Percentiles rank a stretch among this genome's conserved stretches.
Conservation (phyloP, 2,797 vertebrate species). For the Tenualosa thibaudeaui region DNA sequence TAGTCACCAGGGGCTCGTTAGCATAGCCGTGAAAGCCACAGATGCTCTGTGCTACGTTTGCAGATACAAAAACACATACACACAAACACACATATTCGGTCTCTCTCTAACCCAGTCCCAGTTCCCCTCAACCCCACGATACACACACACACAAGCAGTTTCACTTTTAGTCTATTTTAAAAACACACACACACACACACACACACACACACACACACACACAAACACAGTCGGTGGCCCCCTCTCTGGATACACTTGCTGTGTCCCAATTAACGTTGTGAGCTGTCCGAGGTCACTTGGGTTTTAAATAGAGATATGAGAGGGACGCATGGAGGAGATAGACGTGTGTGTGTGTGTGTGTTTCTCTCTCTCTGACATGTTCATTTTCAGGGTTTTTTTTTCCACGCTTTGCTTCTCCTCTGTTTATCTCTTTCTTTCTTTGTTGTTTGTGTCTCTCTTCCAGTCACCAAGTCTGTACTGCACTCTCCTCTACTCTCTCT, state of each 20-base stretch:
- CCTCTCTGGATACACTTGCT: too few species aligned
- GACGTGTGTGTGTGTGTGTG: background rate
- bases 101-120: background rate
- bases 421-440: background rate
- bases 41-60: conserved; percentile 18
- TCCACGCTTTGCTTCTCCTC: background rate
- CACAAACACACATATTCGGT: background rate
- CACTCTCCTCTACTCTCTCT: background rate
- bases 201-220: too few species aligned
- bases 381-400: background rate
- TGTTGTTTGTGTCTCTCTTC: background rate
- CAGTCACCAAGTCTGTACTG: too few species aligned
- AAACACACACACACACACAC: too few species aligned
- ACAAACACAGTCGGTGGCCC: too few species aligned
- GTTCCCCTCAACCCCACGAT: background rate
- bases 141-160: background rate
- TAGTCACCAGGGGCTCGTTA: conserved; percentile 44
- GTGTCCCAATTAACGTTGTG: too few species aligned
- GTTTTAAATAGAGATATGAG: too few species aligned
- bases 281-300: too few species aligned
- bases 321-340: too few species aligned
- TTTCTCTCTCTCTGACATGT: background rate
- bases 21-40: conserved; percentile 28
- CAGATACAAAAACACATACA: background rate
- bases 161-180: background rate